phyloP scores from a whole-genome alignment of 2,113 vertebrate species.

The Hydrolagus affinis region DNA sequence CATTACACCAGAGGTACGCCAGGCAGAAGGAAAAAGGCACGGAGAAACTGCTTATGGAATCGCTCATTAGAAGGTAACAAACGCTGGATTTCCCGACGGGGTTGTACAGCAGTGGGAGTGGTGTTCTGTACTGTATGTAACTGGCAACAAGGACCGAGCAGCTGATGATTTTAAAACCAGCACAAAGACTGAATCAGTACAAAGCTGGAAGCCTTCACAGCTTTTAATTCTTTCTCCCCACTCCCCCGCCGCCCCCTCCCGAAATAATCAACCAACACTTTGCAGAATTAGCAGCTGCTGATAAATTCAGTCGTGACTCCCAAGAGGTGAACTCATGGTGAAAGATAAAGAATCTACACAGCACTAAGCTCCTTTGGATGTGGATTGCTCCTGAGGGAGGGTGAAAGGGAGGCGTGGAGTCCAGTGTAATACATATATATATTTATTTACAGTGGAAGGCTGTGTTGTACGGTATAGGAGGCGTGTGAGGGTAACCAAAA shows the following conservation, averaged over 20 bases:
- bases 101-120: no score
- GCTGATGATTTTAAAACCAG: neutral
- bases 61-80: neutral
- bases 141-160: neutral
- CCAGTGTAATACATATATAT: no score
- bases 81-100: neutral
- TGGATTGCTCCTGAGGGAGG: no score
- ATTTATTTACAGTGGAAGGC: no score
- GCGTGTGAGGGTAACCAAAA: no score
- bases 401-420: no score
- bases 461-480: no score
- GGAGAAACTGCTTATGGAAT: neutral
- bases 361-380: neutral
- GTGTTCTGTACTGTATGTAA: neutral
- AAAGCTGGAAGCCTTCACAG: neutral
- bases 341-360: neutral
- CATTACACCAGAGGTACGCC: neutral
- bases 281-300: neutral
- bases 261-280: neutral
- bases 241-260: neutral
- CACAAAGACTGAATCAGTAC: neutral
- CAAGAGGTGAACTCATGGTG: neutral
- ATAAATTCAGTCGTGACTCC: neutral
- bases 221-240: no score
- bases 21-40: conserved; percentile 7